Percentiles rank a stretch among this genome's conserved stretches.
phyloP scores from a whole-genome alignment of 2,797 vertebrate species.

The Lates japonicus region DNA sequence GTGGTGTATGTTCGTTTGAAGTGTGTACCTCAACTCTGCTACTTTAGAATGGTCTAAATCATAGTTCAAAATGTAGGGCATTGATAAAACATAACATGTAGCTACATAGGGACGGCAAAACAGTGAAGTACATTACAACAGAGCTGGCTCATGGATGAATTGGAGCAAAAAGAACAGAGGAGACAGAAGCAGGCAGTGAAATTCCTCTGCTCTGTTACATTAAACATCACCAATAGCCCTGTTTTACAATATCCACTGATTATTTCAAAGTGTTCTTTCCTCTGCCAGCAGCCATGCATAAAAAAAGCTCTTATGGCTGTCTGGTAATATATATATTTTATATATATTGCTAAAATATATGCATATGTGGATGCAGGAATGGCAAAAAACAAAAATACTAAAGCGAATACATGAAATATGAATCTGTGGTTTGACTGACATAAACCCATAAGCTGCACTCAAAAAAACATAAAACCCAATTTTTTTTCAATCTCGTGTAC shows the following conservation, averaged over 20 bases:
- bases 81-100: conserved; percentile 27
- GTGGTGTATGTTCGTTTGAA: conserved; percentile 39
- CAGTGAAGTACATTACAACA: conserved; percentile 31
- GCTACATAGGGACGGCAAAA: conserved; percentile 35
- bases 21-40: conserved; percentile 62
- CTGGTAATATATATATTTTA: conserved; percentile 45
- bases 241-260: conserved; percentile 67
- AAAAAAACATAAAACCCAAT: conserved; percentile 83
- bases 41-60: conserved; percentile 57
- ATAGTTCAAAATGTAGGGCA: conserved; percentile 49
- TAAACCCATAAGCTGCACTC: conserved; percentile 86
- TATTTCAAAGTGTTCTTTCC: conserved; percentile 60
- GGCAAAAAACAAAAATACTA: conserved; percentile 74
- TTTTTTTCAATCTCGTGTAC: conserved; percentile 80
- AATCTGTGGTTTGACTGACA: conserved; percentile 82
- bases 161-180: conserved; percentile 52
- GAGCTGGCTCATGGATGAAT: conserved; percentile 54
- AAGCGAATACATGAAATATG: conserved; percentile 76
- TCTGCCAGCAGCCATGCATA: conserved; percentile 70
- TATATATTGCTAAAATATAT: conserved; percentile 39
- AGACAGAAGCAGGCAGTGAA: conserved; percentile 73
- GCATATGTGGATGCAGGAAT: conserved; percentile 65
- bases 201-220: conserved; percentile 63
- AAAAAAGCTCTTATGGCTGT: conserved; percentile 68
- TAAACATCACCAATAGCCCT: conserved; percentile 75